Conservation (phyloP, 2,797 vertebrate genomes). For the Danio choprae region DNA sequence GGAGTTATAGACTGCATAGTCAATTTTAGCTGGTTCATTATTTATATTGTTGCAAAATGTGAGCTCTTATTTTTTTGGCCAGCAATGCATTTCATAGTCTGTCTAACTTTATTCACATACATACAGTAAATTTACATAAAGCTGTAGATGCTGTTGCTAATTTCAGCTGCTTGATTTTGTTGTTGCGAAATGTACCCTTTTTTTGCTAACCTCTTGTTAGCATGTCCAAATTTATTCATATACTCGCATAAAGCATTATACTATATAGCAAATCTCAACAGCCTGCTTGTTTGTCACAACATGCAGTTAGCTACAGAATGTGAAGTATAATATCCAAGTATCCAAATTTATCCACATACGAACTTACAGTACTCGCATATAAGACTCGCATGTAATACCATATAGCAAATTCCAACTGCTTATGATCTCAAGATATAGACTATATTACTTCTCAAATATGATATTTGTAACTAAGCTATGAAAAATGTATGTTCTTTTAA, state of each 20-base stretch:
- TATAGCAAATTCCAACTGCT: no score
- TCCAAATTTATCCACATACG: no score
- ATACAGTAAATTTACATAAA: background rate
- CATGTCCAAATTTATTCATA: background rate
- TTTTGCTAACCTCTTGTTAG: background rate
- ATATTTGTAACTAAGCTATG: no score
- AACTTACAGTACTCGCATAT: no score
- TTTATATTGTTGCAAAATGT: background rate
- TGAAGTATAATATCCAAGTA: background rate
- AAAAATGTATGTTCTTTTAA: no score
- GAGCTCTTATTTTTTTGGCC: background rate
- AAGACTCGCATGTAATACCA: no score
- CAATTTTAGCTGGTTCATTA: background rate
- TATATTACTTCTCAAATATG: no score
- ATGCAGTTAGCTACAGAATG: background rate
- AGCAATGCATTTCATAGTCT: background rate
- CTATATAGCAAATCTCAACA: background rate
- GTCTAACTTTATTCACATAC: background rate
- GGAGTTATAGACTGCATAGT: background rate
- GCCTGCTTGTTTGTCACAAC: background rate
- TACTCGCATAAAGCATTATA: accelerated
- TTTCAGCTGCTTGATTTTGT: background rate
- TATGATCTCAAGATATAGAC: no score
- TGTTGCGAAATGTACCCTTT: background rate
- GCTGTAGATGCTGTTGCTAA: background rate